Evolutionary conservation across 2,888 invertebrate species (phyloP).

Genomic region (Thymelicus sylvestris): DNA sequence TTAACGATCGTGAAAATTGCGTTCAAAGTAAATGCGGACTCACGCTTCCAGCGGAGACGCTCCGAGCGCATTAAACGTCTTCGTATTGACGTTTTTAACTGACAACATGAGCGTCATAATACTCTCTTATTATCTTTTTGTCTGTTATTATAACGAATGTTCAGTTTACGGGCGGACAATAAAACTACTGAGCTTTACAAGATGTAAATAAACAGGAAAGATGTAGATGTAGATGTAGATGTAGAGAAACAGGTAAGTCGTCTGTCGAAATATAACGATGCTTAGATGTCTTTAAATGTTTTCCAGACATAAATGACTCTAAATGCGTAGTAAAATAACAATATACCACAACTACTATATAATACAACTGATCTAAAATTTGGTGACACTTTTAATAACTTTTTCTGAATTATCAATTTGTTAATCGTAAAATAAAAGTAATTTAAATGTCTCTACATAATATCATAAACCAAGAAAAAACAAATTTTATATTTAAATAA

Average conservation of each 20-base stretch:
- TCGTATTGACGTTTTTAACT: constrained; percentile 9
- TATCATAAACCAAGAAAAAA: no score
- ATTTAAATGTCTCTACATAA: no score
- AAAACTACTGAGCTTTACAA: constrained; percentile 1
- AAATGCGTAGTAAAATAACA: no score
- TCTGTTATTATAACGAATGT: constrained; percentile 11
- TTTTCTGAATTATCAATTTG: no score
- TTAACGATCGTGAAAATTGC: constrained; percentile 65
- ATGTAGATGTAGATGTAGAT: no score
- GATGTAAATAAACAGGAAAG: background rate
- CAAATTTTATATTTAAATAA: no score
- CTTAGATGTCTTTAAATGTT: background rate
- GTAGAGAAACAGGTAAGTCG: background rate
- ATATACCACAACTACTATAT: no score
- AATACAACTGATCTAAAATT: no score
- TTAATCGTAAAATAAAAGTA: no score
- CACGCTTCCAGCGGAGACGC: no score
- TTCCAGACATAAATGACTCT: no score
- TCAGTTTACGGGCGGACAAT: constrained; percentile 1
- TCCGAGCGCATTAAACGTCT: background rate
- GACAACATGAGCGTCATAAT: constrained; percentile 11
- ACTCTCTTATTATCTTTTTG: constrained; percentile 6
- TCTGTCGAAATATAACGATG: constrained; percentile 2
- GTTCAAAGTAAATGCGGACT: constrained; percentile 49
- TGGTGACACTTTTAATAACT: no score